Percentiles rank a stretch among this genome's conserved stretches.
Evolutionary conservation across 2,797 vertebrate genomes (phyloP).

Genomic region (Furcifer pardalis): DNA sequence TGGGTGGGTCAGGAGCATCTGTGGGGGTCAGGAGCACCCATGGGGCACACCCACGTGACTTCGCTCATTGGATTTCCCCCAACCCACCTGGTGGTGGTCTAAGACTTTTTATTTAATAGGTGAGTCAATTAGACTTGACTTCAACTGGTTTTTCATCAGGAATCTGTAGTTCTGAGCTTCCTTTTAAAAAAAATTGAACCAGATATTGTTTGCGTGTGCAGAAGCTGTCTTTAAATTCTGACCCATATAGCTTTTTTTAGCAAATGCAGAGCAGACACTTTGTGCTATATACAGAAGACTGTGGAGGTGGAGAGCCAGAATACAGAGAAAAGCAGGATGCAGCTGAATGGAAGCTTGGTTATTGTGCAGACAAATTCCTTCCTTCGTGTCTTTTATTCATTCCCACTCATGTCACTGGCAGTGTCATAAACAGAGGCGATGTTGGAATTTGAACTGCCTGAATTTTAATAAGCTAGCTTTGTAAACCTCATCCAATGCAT

Average conservation of each 20-base stretch:
- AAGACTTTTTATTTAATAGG: no score
- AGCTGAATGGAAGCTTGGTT: slow-evolving; percentile 39
- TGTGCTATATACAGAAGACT: slow-evolving; percentile 19
- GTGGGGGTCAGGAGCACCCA: no score
- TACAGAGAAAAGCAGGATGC: slow-evolving; percentile 15
- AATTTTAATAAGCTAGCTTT: slow-evolving; percentile 62
- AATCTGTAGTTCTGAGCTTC: neutral
- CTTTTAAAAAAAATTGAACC: neutral
- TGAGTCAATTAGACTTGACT: neutral
- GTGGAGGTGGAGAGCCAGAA: slow-evolving; percentile 23
- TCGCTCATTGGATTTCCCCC: no score
- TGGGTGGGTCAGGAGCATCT: no score
- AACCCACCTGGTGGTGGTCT: no score
- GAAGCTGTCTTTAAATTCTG: slow-evolving; percentile 26
- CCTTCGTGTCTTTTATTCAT: slow-evolving; percentile 43
- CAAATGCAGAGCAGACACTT: slow-evolving; percentile 21
- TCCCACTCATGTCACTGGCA: slow-evolving; percentile 8
- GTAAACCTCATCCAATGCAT: slow-evolving; percentile 54
- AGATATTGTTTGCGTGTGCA: neutral
- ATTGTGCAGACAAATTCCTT: slow-evolving; percentile 40
- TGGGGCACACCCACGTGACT: no score
- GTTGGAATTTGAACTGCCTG: slow-evolving; percentile 56
- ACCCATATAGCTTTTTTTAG: neutral
- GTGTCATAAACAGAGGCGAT: slow-evolving; percentile 38
- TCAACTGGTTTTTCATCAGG: neutral